Evolutionary conservation across 2,113 vertebrate genomes (phyloP).

Genomic region (Oryzias celebensis): DNA sequence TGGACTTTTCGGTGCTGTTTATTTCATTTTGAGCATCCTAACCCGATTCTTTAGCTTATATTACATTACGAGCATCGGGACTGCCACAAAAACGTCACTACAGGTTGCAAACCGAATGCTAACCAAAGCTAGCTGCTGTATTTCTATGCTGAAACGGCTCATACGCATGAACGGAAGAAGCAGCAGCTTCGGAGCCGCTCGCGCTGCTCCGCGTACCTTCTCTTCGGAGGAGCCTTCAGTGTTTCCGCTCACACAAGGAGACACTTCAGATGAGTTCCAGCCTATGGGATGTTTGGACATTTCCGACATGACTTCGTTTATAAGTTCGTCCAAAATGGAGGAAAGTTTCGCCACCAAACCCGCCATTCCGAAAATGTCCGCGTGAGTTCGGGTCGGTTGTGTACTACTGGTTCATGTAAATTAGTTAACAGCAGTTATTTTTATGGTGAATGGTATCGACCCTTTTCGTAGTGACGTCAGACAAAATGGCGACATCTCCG

Average conservation of each 20-base stretch:
- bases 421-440: not conserved
- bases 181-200: too few relatives aligned
- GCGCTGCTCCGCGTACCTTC: constrained; percentile 24
- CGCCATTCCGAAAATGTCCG: constrained; percentile 38
- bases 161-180: not conserved
- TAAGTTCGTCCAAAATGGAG: constrained; percentile 63
- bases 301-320: constrained; percentile 50
- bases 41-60: not conserved
- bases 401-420: not conserved
- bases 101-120: not conserved
- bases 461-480: too few relatives aligned
- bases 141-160: constrained; percentile 59
- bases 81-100: fast-evolving
- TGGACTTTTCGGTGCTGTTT: not conserved
- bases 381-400: not conserved
- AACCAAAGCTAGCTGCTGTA: constrained; percentile 45
- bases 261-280: not conserved
- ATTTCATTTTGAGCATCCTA: fast-evolving
- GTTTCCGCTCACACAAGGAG: constrained; percentile 6
- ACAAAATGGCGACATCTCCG: too few relatives aligned
- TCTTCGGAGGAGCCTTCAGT: constrained; percentile 1
- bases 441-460: not conserved
- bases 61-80: not conserved
- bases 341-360: constrained; percentile 45
- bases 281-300: constrained; percentile 52